These are phyloP conservation scores for Drosophila erecta DNA, from an alignment of 1,140 invertebrate species.

Conservation along the genomic window DNA sequence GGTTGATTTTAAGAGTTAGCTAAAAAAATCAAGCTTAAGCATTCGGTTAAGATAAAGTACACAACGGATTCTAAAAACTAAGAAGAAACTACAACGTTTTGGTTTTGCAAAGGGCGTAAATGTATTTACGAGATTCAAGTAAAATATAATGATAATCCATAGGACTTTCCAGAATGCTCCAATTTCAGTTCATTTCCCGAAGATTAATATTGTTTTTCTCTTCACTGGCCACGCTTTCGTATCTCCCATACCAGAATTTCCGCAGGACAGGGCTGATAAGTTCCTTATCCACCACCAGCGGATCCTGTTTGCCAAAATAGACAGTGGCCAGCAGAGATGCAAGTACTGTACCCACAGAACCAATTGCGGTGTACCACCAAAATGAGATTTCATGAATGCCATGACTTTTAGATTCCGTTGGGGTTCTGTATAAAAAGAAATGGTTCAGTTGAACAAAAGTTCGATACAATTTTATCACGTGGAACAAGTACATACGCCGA, in stretches of 20 bases:
- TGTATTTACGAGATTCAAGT: conserved; percentile 22
- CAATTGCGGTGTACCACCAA: conserved; percentile 86
- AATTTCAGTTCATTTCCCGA: conserved; percentile 23
- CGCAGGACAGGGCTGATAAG: conserved; percentile 51
- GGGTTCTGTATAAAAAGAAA: conserved; percentile 12
- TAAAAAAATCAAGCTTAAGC: conserved; percentile 12
- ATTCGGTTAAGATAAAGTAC: conserved; percentile 5
- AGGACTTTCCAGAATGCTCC: conserved; percentile 12
- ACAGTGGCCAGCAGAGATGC: conserved; percentile 56
- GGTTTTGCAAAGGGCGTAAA: neutral
- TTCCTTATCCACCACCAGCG: conserved; percentile 52
- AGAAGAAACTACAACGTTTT: conserved; percentile 19
- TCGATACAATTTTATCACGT: neutral
- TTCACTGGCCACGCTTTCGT: conserved; percentile 40
- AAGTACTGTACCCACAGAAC: conserved; percentile 51
- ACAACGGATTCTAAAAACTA: conserved; percentile 13
- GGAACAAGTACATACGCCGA: conserved; percentile 54
- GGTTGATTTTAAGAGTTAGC: conserved; percentile 9
- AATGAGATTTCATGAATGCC: conserved; percentile 70
- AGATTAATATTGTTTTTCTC: conserved; percentile 16
- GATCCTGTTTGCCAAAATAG: conserved; percentile 66
- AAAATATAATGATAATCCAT: neutral
- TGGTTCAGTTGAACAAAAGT: neutral
- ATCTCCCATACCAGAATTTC: conserved; percentile 61
- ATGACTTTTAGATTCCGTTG: conserved; percentile 2